Evolutionary conservation across 2,113 vertebrate genomes (phyloP).

Genomic region (Tragelaphus buxtoni): DNA sequence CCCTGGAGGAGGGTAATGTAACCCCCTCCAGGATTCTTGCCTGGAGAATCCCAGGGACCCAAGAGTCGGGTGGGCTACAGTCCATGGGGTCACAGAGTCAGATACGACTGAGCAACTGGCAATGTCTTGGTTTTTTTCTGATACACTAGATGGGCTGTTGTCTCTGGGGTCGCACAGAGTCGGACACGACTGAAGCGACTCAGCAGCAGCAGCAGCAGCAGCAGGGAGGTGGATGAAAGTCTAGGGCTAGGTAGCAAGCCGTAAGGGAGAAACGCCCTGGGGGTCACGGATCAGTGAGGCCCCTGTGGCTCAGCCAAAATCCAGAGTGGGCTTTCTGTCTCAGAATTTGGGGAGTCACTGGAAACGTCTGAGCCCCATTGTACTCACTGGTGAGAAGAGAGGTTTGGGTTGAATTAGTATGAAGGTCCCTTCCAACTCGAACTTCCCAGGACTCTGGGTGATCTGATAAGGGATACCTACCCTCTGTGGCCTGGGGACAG

Average conservation of each 20-base stretch:
- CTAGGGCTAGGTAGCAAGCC: background rate
- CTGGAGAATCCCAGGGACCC: background rate
- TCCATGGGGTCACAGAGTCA: background rate
- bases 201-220: too few relatives aligned
- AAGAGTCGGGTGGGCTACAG: background rate
- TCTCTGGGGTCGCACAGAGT: too few relatives aligned
- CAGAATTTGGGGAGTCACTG: background rate
- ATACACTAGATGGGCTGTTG: too few relatives aligned
- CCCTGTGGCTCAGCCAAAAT: background rate
- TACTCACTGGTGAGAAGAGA: background rate
- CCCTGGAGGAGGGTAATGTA: background rate
- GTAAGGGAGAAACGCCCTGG: accelerated
- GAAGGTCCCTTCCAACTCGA: background rate
- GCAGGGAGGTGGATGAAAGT: accelerated
- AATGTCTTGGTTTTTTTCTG: too few relatives aligned
- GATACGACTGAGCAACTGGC: too few relatives aligned
- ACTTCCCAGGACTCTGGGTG: background rate
- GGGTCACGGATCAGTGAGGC: accelerated
- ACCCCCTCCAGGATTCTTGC: background rate
- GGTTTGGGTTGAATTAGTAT: background rate
- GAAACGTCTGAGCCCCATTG: background rate
- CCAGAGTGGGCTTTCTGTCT: background rate
- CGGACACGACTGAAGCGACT: accelerated
- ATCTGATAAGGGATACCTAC: background rate
- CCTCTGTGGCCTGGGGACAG: background rate